These are phyloP conservation scores for Sebastiscus albofasciatus DNA, from an alignment of 2,797 vertebrate species.

Conservation along the genomic window DNA sequence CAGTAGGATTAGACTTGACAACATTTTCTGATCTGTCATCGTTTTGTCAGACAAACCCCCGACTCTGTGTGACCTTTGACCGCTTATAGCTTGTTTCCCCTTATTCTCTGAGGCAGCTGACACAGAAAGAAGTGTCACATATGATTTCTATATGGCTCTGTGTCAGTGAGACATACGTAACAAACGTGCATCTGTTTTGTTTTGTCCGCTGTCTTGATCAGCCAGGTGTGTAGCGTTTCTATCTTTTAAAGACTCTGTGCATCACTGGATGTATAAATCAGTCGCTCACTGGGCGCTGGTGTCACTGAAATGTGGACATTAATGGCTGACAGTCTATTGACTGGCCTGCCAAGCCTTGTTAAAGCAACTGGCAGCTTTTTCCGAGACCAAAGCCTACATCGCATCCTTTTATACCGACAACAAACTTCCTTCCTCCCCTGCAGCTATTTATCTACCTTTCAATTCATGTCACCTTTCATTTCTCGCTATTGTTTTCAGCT, in stretches of 20 bases:
- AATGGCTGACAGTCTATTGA: constrained; percentile 68
- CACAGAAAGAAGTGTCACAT: constrained; percentile 14
- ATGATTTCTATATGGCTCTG: neutral
- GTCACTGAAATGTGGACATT: constrained; percentile 51
- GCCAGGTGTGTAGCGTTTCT: constrained; percentile 14
- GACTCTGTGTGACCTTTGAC: constrained; percentile 38
- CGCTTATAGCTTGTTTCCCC: neutral
- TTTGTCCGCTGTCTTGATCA: constrained; percentile 22
- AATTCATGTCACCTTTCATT: constrained; percentile 79
- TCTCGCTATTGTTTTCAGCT: constrained; percentile 75
- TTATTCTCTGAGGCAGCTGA: constrained; percentile 26
- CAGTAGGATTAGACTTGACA: constrained; percentile 44
- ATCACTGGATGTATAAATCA: constrained; percentile 35
- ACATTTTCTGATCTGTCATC: constrained; percentile 43
- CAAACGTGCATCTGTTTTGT: neutral
- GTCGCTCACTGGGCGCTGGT: constrained; percentile 1
- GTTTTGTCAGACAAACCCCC: constrained; percentile 27
- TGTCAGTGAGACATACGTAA: neutral
- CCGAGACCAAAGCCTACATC: constrained; percentile 57
- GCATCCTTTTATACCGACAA: constrained; percentile 68
- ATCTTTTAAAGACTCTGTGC: constrained; percentile 16
- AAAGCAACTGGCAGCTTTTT: constrained; percentile 60
- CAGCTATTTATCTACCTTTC: constrained; percentile 80
- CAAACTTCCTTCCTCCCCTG: constrained; percentile 74
- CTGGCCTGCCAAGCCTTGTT: constrained; percentile 63